A percentile compares a stretch with the other conserved stretches of the same genome.
phyloP scores from a whole-genome alignment of 2,888 invertebrate species.

The Psylliodes chrysocephalus region DNA sequence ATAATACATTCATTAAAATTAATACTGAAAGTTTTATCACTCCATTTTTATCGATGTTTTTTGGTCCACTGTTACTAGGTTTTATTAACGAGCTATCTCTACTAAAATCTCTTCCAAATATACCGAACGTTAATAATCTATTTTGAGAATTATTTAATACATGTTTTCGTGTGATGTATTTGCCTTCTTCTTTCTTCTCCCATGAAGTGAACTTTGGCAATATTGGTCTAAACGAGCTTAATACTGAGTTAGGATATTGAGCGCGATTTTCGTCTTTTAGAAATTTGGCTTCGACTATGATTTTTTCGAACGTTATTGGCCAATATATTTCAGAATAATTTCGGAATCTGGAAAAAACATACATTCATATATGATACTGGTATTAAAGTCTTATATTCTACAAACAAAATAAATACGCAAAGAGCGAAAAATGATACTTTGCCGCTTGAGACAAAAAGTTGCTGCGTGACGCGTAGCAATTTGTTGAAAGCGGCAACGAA shows the following conservation, averaged over 20 bases:
- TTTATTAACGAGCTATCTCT: conserved; percentile 56
- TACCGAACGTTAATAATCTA: conserved; percentile 65
- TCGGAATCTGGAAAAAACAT: conserved; percentile 63
- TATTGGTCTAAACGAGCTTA: conserved; percentile 67
- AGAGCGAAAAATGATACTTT: no score
- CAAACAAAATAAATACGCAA: no score
- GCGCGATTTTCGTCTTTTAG: conserved; percentile 60
- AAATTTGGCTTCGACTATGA: conserved; percentile 65
- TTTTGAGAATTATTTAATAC: conserved; percentile 62
- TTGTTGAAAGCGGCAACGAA: no score
- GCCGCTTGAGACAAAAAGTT: no score
- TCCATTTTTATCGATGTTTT: no score
- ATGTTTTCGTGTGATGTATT: conserved; percentile 44
- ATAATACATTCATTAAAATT: no score
- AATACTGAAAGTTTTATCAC: no score
- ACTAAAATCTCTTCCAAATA: conserved; percentile 68
- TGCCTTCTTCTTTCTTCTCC: conserved; percentile 37
- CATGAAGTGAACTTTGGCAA: conserved; percentile 49
- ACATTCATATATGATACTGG: no score
- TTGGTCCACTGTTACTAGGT: background rate
- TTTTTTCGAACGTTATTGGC: conserved; percentile 64
- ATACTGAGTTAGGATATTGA: conserved; percentile 67
- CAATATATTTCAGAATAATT: conserved; percentile 61
- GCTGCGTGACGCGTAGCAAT: no score
- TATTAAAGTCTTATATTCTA: no score